Evolutionary conservation across 2,797 vertebrate species (phyloP).

Genomic region (Macroramphosus scolopax): DNA sequence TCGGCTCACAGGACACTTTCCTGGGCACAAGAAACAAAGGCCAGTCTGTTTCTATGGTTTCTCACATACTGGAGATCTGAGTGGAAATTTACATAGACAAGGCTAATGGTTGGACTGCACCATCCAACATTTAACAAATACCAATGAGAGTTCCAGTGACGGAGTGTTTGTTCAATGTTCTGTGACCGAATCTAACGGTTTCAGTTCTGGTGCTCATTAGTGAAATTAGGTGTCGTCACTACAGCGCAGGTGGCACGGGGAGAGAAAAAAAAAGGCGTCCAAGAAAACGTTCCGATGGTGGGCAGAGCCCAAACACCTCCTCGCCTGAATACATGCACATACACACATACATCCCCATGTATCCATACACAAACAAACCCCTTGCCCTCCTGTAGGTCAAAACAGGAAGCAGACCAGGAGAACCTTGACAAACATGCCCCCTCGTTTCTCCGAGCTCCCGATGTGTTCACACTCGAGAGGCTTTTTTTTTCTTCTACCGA

Average conservation of each 20-base stretch:
- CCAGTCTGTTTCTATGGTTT: conserved; percentile 76
- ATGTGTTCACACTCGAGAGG: conserved; percentile 27
- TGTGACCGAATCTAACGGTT: conserved; percentile 17
- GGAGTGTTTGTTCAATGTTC: conserved; percentile 14
- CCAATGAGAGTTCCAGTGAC: conserved; percentile 24
- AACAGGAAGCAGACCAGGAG: conserved; percentile 45
- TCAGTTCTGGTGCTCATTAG: conserved; percentile 34
- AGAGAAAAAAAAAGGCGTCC: conserved; percentile 1
- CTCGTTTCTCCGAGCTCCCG: conserved; percentile 37
- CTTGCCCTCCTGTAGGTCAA: conserved; percentile 29
- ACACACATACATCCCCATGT: conserved; percentile 9
- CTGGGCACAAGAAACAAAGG: conserved; percentile 70
- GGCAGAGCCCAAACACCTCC: conserved; percentile 9
- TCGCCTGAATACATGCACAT: neutral
- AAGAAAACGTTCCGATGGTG: conserved; percentile 3
- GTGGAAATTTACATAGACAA: conserved; percentile 62
- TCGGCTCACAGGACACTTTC: conserved; percentile 69
- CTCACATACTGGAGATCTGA: conserved; percentile 67
- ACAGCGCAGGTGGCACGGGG: conserved; percentile 23
- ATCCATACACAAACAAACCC: conserved; percentile 3
- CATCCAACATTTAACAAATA: conserved; percentile 53
- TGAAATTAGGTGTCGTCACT: conserved; percentile 26
- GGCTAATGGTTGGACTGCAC: conserved; percentile 50
- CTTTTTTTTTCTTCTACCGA: conserved; percentile 47
- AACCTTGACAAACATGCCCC: conserved; percentile 38